A percentile compares a stretch with the other conserved stretches of the same genome.
phyloP scores from a whole-genome alignment of 2,113 vertebrate species.

The Ctenomys sociabilis region DNA sequence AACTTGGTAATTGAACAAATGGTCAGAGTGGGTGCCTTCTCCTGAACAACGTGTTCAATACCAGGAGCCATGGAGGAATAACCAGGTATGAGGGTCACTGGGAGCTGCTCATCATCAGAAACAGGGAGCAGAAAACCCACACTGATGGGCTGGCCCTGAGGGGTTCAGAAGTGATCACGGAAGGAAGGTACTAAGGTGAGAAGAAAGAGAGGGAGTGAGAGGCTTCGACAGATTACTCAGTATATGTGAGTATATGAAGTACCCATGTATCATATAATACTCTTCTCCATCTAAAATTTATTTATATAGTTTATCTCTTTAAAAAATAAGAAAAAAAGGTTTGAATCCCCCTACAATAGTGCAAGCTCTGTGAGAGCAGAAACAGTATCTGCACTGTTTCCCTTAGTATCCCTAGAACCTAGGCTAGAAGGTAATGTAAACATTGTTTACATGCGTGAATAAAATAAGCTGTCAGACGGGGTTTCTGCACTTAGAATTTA shows the following conservation, averaged over 20 bases:
- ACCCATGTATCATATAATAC: background rate
- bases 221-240: background rate
- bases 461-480: background rate
- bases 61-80: background rate
- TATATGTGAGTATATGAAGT: rapidly evolving
- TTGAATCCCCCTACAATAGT: background rate
- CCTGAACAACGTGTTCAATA: background rate
- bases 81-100: rapidly evolving
- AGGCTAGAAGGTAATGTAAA: background rate
- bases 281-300: background rate
- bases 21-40: background rate
- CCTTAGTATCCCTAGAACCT: background rate
- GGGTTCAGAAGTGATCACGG: background rate
- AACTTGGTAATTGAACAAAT: background rate
- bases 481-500: background rate
- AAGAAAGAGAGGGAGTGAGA: background rate
- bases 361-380: background rate
- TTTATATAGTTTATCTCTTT: background rate
- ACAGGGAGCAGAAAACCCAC: background rate
- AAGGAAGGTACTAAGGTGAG: background rate
- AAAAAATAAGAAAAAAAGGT: background rate
- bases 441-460: background rate
- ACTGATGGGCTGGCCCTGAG: background rate
- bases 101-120: background rate
- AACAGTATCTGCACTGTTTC: background rate